These are phyloP conservation scores for Halichoerus grypus DNA, from an alignment of 2,113 vertebrate genomes.

Conservation along the genomic window DNA sequence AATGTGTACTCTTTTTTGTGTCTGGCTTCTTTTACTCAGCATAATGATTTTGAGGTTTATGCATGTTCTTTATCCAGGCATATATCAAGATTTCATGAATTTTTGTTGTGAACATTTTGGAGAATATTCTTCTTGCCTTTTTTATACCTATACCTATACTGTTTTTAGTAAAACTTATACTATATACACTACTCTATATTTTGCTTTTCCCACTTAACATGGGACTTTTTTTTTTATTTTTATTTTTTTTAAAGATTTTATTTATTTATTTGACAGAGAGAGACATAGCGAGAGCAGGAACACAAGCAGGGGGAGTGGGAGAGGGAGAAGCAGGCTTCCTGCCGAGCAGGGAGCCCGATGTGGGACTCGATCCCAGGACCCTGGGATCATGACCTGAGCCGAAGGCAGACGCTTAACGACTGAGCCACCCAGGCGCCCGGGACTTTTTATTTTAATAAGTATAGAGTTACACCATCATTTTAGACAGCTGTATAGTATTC, in stretches of 20 bases:
- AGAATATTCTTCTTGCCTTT: neutral
- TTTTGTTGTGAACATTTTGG: constrained; percentile 7
- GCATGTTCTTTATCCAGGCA: neutral
- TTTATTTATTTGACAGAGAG: too few relatives aligned
- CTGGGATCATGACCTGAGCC: too few relatives aligned
- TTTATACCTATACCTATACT: neutral
- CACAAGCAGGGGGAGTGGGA: too few relatives aligned
- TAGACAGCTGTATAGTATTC: neutral
- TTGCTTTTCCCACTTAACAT: neutral
- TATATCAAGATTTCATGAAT: neutral
- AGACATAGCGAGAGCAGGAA: too few relatives aligned
- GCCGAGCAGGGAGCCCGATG: too few relatives aligned
- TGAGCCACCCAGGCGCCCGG: too few relatives aligned
- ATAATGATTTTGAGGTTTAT: constrained; percentile 10
- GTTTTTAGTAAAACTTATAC: neutral
- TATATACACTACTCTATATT: neutral
- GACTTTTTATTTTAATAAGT: neutral
- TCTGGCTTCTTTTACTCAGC: constrained; percentile 27
- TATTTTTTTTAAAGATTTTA: too few relatives aligned
- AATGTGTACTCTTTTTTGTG: neutral
- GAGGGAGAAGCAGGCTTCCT: too few relatives aligned
- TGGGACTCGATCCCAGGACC: too few relatives aligned
- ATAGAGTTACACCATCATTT: neutral
- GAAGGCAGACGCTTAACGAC: too few relatives aligned
- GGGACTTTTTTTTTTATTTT: neutral